Conservation (phyloP, 2,113 vertebrate genomes). For the Reinhardtius hippoglossoides region DNA sequence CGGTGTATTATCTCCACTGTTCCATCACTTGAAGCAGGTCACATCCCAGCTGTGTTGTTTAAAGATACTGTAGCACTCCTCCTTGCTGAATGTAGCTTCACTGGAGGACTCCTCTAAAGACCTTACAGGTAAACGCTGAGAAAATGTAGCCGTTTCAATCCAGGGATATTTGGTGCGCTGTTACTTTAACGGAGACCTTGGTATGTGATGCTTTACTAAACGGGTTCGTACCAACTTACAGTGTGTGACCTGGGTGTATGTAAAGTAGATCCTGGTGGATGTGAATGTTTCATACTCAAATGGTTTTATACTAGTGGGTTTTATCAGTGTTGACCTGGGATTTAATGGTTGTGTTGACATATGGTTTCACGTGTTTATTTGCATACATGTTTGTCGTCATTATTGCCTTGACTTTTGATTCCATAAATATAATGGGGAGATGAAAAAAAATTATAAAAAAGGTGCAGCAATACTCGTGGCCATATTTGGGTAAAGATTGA, state of each 20-base stretch:
- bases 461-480: conserved; percentile 55
- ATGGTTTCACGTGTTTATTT: conserved; percentile 40
- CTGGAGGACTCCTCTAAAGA: conserved; percentile 33
- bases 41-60: conserved; percentile 2
- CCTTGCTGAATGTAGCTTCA: conserved; percentile 56
- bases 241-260: conserved; percentile 46
- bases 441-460: neutral
- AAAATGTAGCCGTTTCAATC: conserved; percentile 48
- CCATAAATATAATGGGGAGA: conserved; percentile 1
- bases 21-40: conserved; percentile 31
- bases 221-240: conserved; percentile 34
- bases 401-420: conserved; percentile 29
- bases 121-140: conserved; percentile 35
- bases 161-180: conserved; percentile 63
- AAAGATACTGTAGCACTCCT: conserved; percentile 39
- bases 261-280: conserved; percentile 47
- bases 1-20: conserved; percentile 13
- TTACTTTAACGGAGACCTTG: conserved; percentile 45
- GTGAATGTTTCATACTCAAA: conserved; percentile 69
- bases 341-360: conserved; percentile 26
- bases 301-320: conserved; percentile 66
- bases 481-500: conserved; percentile 36
- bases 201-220: conserved; percentile 59
- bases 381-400: conserved; percentile 18
- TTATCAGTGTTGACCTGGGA: conserved; percentile 40